Conservation (phyloP, 2,113 vertebrate species). For the Plotosus lineatus region DNA sequence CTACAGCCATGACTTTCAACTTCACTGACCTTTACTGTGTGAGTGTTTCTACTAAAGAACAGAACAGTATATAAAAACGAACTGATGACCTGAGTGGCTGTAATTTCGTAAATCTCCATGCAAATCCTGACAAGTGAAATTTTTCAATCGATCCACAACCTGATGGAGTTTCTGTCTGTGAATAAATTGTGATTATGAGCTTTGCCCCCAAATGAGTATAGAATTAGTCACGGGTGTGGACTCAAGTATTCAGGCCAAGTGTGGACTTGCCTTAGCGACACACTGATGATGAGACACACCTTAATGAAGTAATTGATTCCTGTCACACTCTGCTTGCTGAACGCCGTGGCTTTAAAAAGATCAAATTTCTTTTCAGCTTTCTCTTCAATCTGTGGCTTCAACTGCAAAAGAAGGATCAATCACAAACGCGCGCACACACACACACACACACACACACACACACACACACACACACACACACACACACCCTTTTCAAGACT, state of each 20-base stretch:
- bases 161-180: neutral
- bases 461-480: conserved; percentile 12
- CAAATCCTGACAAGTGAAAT: neutral
- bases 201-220: neutral
- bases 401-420: conserved; percentile 49
- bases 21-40: no score
- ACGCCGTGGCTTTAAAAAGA: conserved; percentile 63
- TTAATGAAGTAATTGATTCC: conserved; percentile 82
- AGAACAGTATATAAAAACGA: no score
- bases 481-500: neutral
- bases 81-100: no score
- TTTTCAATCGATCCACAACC: neutral
- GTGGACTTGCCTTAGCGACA: neutral
- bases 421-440: conserved; percentile 4
- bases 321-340: conserved; percentile 69
- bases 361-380: conserved; percentile 44
- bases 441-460: conserved; percentile 6
- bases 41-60: no score
- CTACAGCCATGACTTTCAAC: no score
- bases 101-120: no score
- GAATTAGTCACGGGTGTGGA: neutral
- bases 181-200: neutral
- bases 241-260: neutral
- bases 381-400: conserved; percentile 63
- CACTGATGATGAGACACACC: conserved; percentile 64